These are phyloP conservation scores for Rosalia funebris DNA, from an alignment of 2,888 invertebrate species.

Conservation along the genomic window DNA sequence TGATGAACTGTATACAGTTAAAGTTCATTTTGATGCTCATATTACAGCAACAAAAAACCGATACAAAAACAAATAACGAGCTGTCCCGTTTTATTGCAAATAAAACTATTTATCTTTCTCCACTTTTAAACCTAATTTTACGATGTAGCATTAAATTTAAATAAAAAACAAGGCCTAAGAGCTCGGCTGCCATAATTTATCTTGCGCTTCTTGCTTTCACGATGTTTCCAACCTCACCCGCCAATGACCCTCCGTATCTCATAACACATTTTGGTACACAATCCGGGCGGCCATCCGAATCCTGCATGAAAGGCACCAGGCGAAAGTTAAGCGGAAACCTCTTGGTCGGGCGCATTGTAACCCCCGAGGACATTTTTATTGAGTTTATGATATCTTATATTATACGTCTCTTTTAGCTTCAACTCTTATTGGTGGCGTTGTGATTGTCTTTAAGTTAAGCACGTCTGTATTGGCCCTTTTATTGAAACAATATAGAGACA, in stretches of 20 bases:
- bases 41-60: too few relatives aligned
- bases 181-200: constrained; percentile 29
- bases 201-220: constrained; percentile 27
- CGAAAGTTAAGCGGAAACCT: constrained; percentile 1
- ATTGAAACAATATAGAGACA: constrained; percentile 19
- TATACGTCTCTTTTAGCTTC: constrained; percentile 32
- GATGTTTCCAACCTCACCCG: constrained; percentile 26
- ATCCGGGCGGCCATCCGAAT: constrained; percentile 16
- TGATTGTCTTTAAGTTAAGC: constrained; percentile 32
- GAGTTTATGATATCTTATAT: constrained; percentile 36
- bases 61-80: not conserved
- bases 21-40: too few relatives aligned
- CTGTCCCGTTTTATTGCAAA: not conserved
- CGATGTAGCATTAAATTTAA: constrained; percentile 20
- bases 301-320: not conserved
- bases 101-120: constrained; percentile 23
- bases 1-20: too few relatives aligned
- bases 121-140: constrained; percentile 26
- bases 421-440: constrained; percentile 29
- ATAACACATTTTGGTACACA: constrained; percentile 31
- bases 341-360: constrained; percentile 18
- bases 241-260: constrained; percentile 30
- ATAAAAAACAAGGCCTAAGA: constrained; percentile 27
- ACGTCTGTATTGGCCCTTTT: constrained; percentile 24
- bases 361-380: constrained; percentile 35